Base-by-base conservation (phyloP, 2,797 vertebrate genomes). In the Spheniscus humboldti region DNA sequence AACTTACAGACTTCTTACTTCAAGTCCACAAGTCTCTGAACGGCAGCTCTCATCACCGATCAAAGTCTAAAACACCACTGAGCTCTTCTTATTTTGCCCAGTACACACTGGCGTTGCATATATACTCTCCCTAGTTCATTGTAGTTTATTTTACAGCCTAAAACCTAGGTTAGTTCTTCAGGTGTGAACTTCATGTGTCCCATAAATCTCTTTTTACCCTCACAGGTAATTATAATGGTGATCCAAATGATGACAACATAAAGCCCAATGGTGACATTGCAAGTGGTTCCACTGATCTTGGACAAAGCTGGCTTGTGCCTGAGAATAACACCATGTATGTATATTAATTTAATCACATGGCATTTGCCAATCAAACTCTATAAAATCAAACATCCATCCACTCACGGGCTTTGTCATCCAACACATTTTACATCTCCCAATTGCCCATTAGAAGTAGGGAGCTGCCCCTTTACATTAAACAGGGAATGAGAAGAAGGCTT, bases 221-320 rank as follows among this genome's bases (percentile, higher is more conserved):
- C 66, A 75, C 94, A 99, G 99, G 99, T 88, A 99, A 99, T 96
- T 99, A 98, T 94, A 99, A 99, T 60, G 98, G 96, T 37, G 88
- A 98, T 68, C 84, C 98, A 30, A 82, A 52, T 37, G 99, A 99
- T 71, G 99, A 99, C 97, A 98, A 98, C 95, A 78, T 98, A 68
- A 99, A 98, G 94, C 97, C 98, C 17, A 98, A 98, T 86, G 98
- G 98, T 20, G 97, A 86, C 11, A 83, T 87, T 50, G 98, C 99
- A 66, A 97, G 93, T 18, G 90, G 68, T 97, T 98, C 98, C 75
- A 98, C 95, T 24, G 98, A 98, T 30, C 98, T 99, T 48, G 99
- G 99, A 90, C 98, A 99, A 94, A 99, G 99, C 93, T 99, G 99
- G 99, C 97, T 98, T 89, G 98, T 99, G 48, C 94, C 98, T 33